phyloP scores from a whole-genome alignment of 2,888 invertebrate species.

The Pediacus dermestoides region DNA sequence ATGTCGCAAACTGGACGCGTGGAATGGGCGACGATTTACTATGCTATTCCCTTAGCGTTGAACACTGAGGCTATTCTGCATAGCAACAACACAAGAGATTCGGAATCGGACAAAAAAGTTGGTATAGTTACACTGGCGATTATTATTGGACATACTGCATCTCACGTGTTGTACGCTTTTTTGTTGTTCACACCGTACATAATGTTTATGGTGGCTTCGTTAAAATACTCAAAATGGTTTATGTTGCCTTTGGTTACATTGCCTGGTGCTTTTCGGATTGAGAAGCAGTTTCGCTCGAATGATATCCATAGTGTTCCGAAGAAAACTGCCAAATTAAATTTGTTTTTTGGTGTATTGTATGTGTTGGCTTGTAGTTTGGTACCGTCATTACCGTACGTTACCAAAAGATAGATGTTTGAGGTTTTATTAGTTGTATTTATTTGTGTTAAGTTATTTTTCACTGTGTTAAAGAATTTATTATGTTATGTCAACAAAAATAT shows the following conservation, averaged over 20 bases:
- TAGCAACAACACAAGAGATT: conserved; percentile 90
- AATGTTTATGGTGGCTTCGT: conserved; percentile 78
- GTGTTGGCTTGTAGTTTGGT: conserved; percentile 77
- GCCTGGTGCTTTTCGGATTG: conserved; percentile 84
- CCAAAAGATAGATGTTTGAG: conserved; percentile 42
- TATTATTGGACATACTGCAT: conserved; percentile 84
- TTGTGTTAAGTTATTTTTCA: conserved; percentile 26
- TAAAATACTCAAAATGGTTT: conserved; percentile 85
- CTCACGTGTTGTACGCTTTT: conserved; percentile 86
- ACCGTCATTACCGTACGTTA: conserved; percentile 59
- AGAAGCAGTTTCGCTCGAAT: conserved; percentile 79
- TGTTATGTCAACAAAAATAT: too few species aligned
- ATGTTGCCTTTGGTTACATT: conserved; percentile 83
- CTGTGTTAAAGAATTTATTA: conserved; percentile 22
- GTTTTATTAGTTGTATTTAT: conserved; percentile 25
- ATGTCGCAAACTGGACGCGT: conserved; percentile 88
- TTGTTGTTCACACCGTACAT: conserved; percentile 89
- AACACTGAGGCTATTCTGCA: conserved; percentile 95
- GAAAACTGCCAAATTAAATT: conserved; percentile 85
- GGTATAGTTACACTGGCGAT: conserved; percentile 96
- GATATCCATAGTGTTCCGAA: conserved; percentile 80
- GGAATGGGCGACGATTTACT: conserved; percentile 88
- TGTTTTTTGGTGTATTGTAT: conserved; percentile 87
- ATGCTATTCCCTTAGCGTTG: conserved; percentile 88
- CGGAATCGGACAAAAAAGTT: conserved; percentile 81